Conservation (phyloP, 2,113 vertebrate genomes). For the Myrmophylax atrothorax region DNA sequence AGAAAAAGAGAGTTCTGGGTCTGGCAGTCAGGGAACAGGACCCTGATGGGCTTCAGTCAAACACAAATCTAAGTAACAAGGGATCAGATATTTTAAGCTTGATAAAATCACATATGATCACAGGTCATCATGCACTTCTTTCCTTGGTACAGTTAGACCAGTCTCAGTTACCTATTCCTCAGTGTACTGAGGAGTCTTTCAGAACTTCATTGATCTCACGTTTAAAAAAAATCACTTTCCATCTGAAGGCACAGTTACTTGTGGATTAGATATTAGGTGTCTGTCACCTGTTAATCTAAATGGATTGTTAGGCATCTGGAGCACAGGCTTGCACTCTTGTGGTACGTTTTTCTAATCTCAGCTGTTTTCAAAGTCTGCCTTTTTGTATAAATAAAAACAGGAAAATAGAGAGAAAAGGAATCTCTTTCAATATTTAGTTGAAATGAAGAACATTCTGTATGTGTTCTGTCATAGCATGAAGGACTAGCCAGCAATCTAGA, state of each 20-base stretch:
- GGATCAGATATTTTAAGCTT: background rate
- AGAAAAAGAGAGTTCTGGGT: background rate
- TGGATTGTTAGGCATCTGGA: background rate
- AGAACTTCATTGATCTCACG: background rate
- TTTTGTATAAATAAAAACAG: background rate
- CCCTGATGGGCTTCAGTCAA: background rate
- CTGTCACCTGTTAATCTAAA: background rate
- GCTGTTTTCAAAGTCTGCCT: background rate
- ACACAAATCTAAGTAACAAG: background rate
- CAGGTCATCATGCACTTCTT: background rate
- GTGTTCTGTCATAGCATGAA: background rate
- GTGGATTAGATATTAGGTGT: background rate
- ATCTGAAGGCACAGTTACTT: background rate
- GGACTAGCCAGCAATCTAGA: background rate
- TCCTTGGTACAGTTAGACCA: background rate
- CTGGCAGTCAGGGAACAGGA: background rate
- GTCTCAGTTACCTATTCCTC: background rate
- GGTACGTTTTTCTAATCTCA: background rate
- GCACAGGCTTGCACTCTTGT: background rate
- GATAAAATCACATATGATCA: background rate
- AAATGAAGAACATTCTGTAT: background rate
- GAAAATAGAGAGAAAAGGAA: background rate
- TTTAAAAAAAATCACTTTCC: background rate
- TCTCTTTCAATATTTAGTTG: background rate
- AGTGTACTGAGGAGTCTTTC: background rate